Conservation (phyloP, 1,140 invertebrate species). For the Tenebrio molitor region DNA sequence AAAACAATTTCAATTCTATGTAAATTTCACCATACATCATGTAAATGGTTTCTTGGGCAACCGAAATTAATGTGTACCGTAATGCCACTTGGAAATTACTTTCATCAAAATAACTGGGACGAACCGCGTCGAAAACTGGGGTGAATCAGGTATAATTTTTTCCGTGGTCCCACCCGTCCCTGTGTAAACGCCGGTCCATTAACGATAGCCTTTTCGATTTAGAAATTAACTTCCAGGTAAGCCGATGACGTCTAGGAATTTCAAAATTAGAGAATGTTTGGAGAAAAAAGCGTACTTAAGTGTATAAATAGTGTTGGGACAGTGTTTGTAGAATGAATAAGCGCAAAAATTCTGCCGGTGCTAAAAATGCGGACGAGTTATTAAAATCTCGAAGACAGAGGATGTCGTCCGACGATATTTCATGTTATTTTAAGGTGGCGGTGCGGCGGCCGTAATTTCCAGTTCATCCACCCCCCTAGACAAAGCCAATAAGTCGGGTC, state of each 20-base stretch:
- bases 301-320: constrained; percentile 6
- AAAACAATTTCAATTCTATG: constrained; percentile 31
- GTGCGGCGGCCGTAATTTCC: constrained; percentile 13
- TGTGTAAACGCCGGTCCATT: too few species aligned
- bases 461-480: constrained; percentile 34
- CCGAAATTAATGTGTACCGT: constrained; percentile 11
- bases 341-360: not conserved
- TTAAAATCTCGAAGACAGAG: not conserved
- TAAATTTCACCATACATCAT: constrained; percentile 31
- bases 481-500: constrained; percentile 12
- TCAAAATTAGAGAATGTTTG: constrained; percentile 18
- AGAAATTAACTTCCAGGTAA: constrained; percentile 1
- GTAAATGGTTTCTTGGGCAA: constrained; percentile 33
- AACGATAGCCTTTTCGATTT: not conserved
- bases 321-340: constrained; percentile 21
- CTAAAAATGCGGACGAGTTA: not conserved
- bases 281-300: not conserved
- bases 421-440: constrained; percentile 35
- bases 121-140: not conserved
- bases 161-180: not conserved
- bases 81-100: constrained; percentile 18
- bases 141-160: constrained; percentile 11
- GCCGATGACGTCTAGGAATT: not conserved
- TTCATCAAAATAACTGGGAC: constrained; percentile 13
- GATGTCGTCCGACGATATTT: constrained; percentile 11